Evolutionary conservation across 2,888 invertebrate species (phyloP), one percentile per base, ranked within the genome.

Genomic region (Acanthococcus lagerstroemiae): DNA sequence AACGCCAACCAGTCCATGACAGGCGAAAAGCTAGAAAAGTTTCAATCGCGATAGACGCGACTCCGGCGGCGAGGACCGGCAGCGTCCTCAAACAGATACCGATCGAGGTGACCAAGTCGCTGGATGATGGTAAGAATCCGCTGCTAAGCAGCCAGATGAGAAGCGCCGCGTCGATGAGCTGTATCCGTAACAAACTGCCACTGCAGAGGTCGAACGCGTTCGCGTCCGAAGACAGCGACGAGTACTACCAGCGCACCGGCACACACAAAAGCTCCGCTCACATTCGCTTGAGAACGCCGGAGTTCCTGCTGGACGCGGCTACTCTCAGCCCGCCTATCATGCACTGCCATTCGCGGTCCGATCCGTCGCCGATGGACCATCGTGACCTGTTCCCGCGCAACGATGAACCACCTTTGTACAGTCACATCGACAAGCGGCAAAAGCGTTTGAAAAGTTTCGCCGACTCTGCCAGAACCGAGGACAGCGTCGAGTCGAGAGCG

Each of bases 41-140:
- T 2, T 89, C 86, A 0, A 84, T 89, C 9, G 88, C 84, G 0
- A 80, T 89, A 27, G 88, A 90, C 74, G 89, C 89, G 0, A 89
- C 89, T 0, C 87, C 88, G 12, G 81, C 84, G 1, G 84, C 85
- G 1, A 79, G 88, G 69, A 86, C 86, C 21, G 81, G 37, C 6
- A 61, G 84, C 85, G 1, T 79, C 88, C 69, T 86, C 86, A 24
- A 81, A 83, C 37, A 37, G n/a, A 37, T 87, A 74, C 88, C 88
- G 0, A 87, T 88, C 69, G 88, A 89, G 76, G 74, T 87, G 54
- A 81, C 82, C 0, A 86, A 86, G 76, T 72, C 73, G 9, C 55
- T 72, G 67, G 72, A 72, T 55, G 69, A 67, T 44, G 71, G 71
- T 3, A 69, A 67, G 22, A 68, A 60, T 7, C 19, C 56, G n/a